Percentiles rank a stretch among this genome's conserved stretches.
Evolutionary conservation across 2,113 vertebrate genomes (phyloP).

Genomic region (Mesocricetus auratus): DNA sequence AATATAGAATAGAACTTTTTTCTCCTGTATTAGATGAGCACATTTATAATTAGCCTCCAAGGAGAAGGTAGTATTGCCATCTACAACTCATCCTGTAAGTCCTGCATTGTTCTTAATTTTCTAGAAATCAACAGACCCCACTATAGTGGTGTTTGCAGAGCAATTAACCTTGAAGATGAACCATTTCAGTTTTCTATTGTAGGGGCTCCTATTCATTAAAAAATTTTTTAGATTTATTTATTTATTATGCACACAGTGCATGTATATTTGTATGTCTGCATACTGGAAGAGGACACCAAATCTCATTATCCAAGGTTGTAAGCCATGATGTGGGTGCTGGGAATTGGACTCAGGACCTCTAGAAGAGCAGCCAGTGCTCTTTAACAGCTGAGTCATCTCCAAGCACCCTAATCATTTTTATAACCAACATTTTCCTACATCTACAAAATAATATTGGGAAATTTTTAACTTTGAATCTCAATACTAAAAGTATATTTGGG

Average conservation of each 20-base stretch:
- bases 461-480: neutral
- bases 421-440: neutral
- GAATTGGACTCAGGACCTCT: too few species aligned
- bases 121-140: neutral
- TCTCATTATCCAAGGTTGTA: too few species aligned
- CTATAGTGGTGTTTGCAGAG: neutral
- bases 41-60: neutral
- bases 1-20: neutral
- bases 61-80: fast-evolving
- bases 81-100: neutral
- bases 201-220: neutral
- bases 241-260: too few species aligned
- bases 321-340: too few species aligned
- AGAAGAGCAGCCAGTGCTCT: too few species aligned
- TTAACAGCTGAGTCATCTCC: too few species aligned
- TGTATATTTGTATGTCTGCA: too few species aligned
- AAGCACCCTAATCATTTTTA: neutral
- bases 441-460: neutral
- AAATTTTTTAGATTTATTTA: too few species aligned
- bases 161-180: neutral
- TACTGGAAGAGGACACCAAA: too few species aligned
- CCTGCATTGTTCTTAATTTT: neutral
- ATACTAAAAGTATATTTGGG: too few species aligned
- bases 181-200: neutral
- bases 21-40: slow-evolving; percentile 19